These are phyloP conservation scores for Cepphus grylle DNA, from an alignment of 2,113 vertebrate genomes.

Conservation along the genomic window DNA sequence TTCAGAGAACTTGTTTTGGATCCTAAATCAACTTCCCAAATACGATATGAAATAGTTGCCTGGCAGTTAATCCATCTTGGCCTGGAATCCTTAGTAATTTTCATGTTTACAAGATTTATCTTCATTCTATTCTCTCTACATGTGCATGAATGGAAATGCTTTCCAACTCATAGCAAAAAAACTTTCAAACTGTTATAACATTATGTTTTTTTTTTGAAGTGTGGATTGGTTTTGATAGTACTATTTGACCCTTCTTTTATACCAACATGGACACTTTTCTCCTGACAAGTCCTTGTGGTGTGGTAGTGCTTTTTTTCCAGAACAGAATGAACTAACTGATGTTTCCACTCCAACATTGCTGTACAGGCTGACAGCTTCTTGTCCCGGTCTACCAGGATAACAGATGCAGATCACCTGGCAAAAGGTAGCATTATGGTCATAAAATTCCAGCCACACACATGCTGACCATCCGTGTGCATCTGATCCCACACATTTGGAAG, in stretches of 20 bases:
- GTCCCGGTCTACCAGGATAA: not conserved
- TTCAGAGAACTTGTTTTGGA: not conserved
- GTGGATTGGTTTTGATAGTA: not conserved
- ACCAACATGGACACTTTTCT: not conserved
- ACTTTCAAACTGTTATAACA: not conserved
- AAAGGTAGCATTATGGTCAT: not conserved
- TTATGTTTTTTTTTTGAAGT: not conserved
- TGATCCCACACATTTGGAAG: not conserved
- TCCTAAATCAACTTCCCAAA: not conserved
- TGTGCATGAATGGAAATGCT: not conserved
- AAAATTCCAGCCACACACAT: not conserved
- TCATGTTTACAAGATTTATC: not conserved
- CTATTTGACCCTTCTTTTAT: not conserved
- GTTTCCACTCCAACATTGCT: not conserved
- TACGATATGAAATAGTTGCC: accelerated
- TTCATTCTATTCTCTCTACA: not conserved
- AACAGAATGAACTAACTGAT: not conserved
- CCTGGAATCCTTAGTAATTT: not conserved
- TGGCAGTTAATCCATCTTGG: not conserved
- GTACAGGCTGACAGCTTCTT: not conserved
- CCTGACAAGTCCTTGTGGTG: not conserved
- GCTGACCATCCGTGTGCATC: not conserved
- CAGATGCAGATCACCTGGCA: not conserved
- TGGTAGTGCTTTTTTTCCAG: not conserved
- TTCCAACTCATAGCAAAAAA: not conserved